A percentile compares a stretch with the other conserved stretches of the same genome.
phyloP scores from a whole-genome alignment of 2,888 invertebrate genomes.

The Nomada goodeniana region DNA sequence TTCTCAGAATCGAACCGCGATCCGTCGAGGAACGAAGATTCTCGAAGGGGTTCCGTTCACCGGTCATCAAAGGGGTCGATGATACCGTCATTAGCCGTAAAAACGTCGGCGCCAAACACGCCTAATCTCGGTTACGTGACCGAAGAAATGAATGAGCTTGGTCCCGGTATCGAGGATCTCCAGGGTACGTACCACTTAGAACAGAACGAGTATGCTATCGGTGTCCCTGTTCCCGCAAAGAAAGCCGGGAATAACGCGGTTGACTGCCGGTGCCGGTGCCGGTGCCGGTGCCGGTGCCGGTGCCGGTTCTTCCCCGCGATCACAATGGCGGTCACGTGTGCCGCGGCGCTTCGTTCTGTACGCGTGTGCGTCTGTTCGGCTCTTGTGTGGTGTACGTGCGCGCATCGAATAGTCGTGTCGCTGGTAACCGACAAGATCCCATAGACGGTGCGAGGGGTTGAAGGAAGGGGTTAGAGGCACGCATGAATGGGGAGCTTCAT shows the following conservation, averaged over 20 bases:
- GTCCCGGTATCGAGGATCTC: constrained; percentile 28
- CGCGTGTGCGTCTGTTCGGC: constrained; percentile 18
- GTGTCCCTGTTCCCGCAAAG: constrained; percentile 53
- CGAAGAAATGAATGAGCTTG: constrained; percentile 57
- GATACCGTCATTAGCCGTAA: constrained; percentile 30
- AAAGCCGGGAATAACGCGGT: constrained; percentile 75
- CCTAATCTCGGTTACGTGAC: constrained; percentile 64
- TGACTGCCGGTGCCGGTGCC: constrained; percentile 72
- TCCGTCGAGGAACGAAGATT: background rate
- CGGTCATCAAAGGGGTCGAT: constrained; percentile 11
- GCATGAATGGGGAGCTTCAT: constrained; percentile 78
- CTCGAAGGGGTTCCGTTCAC: constrained; percentile 11
- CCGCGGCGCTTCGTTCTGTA: constrained; percentile 62
- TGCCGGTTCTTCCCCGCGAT: constrained; percentile 69
- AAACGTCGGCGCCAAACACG: constrained; percentile 58
- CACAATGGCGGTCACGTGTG: constrained; percentile 80
- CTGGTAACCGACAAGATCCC: constrained; percentile 49
- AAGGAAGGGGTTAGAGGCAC: constrained; percentile 62
- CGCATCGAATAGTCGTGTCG: constrained; percentile 51
- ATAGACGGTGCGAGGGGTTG: constrained; percentile 62
- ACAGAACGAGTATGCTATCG: constrained; percentile 59
- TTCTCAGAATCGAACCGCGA: background rate
- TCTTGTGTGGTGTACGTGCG: background rate
- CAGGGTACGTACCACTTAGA: constrained; percentile 37
- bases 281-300: constrained; percentile 75